These are phyloP conservation scores for Butastur rufipennis DNA, from an alignment of 2,113 vertebrate genomes.

Conservation along the genomic window DNA sequence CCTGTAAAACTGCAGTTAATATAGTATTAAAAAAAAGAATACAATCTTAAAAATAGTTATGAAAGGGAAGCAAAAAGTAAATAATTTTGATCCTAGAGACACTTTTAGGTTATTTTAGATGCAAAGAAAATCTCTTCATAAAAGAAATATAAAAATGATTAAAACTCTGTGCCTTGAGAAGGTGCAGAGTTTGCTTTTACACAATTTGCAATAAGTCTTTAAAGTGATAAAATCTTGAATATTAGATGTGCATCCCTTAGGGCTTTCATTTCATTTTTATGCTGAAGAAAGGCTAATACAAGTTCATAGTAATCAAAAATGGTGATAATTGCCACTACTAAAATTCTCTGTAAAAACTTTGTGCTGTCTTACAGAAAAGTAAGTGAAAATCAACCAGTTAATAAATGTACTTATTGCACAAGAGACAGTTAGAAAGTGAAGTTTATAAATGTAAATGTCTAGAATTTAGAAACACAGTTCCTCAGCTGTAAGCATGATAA, in stretches of 20 bases:
- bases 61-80: slow-evolving; percentile 43
- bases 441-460: slow-evolving; percentile 31
- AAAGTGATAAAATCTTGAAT: slow-evolving; percentile 57
- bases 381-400: slow-evolving; percentile 32
- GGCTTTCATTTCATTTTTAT: slow-evolving; percentile 58
- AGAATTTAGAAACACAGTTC: neutral
- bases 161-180: slow-evolving; percentile 39
- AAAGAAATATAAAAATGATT: slow-evolving; percentile 63
- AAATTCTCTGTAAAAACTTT: slow-evolving; percentile 16
- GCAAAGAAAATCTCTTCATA: slow-evolving; percentile 51
- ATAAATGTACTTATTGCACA: slow-evolving; percentile 22
- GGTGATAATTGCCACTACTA: slow-evolving; percentile 32
- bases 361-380: neutral
- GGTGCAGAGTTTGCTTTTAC: slow-evolving; percentile 56
- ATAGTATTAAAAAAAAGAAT: neutral
- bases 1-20: neutral
- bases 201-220: slow-evolving; percentile 56
- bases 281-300: slow-evolving; percentile 41
- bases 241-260: slow-evolving; percentile 54
- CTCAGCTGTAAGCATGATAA: slow-evolving; percentile 45
- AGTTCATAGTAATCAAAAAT: slow-evolving; percentile 59
- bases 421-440: neutral
- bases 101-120: slow-evolving; percentile 52
- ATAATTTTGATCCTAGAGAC: slow-evolving; percentile 48
- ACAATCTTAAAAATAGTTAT: slow-evolving; percentile 29